phyloP scores from a whole-genome alignment of 1,140 invertebrate species.

The Drosophila ohnishii region DNA sequence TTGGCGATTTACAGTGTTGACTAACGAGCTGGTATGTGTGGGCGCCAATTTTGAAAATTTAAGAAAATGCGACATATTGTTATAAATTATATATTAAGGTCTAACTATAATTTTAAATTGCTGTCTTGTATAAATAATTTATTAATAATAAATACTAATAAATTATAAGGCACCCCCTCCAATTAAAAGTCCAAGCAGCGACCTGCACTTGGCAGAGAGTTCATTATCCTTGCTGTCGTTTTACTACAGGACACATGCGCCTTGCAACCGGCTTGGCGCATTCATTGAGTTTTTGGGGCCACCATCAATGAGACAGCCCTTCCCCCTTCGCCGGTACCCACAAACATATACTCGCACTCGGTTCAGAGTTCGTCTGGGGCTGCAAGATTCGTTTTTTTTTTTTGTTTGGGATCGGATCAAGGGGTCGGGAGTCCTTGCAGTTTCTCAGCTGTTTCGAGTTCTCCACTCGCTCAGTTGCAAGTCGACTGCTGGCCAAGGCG shows the following conservation, averaged over 20 bases:
- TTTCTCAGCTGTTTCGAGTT: constrained; percentile 42
- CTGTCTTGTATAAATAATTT: no score
- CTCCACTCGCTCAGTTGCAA: constrained; percentile 66
- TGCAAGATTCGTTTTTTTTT: constrained; percentile 27
- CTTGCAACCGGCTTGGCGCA: constrained; percentile 38
- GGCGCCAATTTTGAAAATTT: neutral
- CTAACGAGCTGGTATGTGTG: no score
- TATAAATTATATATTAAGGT: neutral
- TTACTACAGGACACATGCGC: constrained; percentile 60
- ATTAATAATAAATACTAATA: no score
- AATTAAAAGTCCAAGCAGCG: neutral
- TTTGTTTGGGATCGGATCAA: constrained; percentile 17
- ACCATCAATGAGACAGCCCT: constrained; percentile 61
- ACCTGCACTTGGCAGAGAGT: constrained; percentile 22
- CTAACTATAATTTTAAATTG: no score
- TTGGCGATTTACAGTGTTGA: neutral
- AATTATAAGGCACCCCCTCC: neutral
- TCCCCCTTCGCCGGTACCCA: neutral
- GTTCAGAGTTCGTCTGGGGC: constrained; percentile 48
- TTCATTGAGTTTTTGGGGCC: constrained; percentile 58
- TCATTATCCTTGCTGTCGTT: constrained; percentile 49
- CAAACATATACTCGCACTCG: neutral
- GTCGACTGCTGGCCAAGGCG: constrained; percentile 67
- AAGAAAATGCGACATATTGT: no score
- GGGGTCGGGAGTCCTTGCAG: constrained; percentile 57